Percentiles rank a stretch among this genome's conserved stretches.
phyloP scores from a whole-genome alignment of 2,113 vertebrate genomes.

The Plotosus lineatus region DNA sequence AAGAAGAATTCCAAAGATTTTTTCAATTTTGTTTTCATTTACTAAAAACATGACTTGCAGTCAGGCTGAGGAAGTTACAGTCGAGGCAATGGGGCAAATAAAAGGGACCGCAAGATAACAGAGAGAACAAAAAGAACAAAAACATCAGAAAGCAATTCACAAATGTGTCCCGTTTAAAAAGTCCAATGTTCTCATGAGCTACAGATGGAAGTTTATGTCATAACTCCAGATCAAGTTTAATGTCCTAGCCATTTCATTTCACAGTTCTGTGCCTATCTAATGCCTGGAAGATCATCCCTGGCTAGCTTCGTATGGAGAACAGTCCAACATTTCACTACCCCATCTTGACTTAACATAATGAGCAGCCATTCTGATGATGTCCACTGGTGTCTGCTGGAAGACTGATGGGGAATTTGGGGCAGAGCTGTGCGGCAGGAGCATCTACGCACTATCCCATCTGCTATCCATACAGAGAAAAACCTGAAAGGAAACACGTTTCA shows the following conservation, averaged over 20 bases:
- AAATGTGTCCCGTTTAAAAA: constrained; percentile 66
- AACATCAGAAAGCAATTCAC: constrained; percentile 64
- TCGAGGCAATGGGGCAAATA: constrained; percentile 62
- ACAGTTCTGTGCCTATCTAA: constrained; percentile 43
- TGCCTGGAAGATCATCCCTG: constrained; percentile 31
- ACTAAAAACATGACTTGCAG: constrained; percentile 67
- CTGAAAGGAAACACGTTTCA: constrained; percentile 44
- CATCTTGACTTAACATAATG: constrained; percentile 49
- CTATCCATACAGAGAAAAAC: constrained; percentile 61
- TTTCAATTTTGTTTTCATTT: constrained; percentile 58
- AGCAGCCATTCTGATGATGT: constrained; percentile 58
- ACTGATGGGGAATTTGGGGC: constrained; percentile 58
- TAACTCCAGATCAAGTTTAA: constrained; percentile 44
- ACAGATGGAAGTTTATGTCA: constrained; percentile 51
- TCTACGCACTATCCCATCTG: constrained; percentile 44
- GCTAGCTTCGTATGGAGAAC: constrained; percentile 40
- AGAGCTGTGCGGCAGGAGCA: constrained; percentile 52
- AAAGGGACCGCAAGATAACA: constrained; percentile 54
- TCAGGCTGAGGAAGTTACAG: constrained; percentile 66
- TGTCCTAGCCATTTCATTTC: constrained; percentile 49
- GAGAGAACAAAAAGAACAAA: constrained; percentile 57
- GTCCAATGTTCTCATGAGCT: constrained; percentile 56
- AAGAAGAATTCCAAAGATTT: constrained; percentile 24
- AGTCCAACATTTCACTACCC: constrained; percentile 50
- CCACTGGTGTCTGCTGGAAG: constrained; percentile 65